These are phyloP conservation scores for Venturia canescens DNA, from an alignment of 1,140 invertebrate species.

Conservation along the genomic window DNA sequence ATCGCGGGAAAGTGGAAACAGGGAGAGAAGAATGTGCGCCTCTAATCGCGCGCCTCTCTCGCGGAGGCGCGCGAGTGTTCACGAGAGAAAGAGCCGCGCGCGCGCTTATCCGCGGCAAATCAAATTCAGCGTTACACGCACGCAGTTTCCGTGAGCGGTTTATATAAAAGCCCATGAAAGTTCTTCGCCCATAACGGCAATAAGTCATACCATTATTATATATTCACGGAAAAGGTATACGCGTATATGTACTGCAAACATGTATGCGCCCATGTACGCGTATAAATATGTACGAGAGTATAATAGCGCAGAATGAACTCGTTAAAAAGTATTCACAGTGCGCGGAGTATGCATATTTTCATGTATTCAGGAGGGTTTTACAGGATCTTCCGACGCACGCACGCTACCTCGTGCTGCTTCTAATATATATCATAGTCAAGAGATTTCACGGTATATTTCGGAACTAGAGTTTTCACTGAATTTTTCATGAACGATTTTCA, in stretches of 20 bases:
- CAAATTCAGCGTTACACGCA: conserved; percentile 3
- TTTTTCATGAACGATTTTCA: too few species aligned
- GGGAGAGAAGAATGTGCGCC: neutral
- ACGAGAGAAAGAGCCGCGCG: neutral
- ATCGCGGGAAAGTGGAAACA: neutral
- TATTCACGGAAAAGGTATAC: neutral
- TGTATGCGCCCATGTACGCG: too few species aligned
- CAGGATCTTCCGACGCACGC: neutral
- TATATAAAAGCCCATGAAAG: neutral
- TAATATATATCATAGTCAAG: too few species aligned
- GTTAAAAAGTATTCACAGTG: neutral
- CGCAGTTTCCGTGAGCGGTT: neutral
- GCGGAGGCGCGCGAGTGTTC: neutral
- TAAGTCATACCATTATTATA: neutral
- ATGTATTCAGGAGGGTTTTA: neutral
- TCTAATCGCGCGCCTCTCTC: neutral
- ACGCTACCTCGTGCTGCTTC: too few species aligned
- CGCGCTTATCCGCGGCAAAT: conserved; percentile 25
- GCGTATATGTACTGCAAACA: too few species aligned
- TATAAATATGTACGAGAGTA: neutral
- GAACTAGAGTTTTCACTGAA: too few species aligned
- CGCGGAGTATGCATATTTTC: neutral
- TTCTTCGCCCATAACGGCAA: conserved; percentile 7
- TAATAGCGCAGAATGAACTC: neutral
- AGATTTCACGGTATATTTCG: too few species aligned